Percentiles rank a stretch among this genome's conserved stretches.
phyloP scores from a whole-genome alignment of 2,113 vertebrate species.

The Pygoscelis antarcticus region DNA sequence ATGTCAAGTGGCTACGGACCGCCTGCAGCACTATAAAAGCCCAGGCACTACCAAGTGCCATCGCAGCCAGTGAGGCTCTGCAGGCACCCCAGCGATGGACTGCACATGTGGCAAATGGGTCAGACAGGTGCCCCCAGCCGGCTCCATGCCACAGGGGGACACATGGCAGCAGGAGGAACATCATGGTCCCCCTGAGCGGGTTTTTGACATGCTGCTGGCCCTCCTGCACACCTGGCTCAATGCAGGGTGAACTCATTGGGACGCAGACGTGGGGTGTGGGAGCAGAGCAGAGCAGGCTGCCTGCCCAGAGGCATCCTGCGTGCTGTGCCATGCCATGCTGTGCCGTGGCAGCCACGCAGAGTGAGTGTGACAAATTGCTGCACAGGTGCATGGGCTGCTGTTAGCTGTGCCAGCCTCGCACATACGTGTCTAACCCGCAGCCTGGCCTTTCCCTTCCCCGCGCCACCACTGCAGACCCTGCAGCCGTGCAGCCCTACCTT shows the following conservation, averaged over 20 bases:
- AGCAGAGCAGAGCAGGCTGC: background rate
- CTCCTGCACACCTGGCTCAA: background rate
- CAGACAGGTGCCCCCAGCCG: rapidly evolving
- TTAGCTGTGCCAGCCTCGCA: background rate
- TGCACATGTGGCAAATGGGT: background rate
- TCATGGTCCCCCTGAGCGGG: background rate
- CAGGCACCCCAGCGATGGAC: background rate
- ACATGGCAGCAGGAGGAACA: background rate
- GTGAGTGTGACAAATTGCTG: rapidly evolving
- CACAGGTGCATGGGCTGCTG: background rate
- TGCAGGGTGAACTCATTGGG: background rate
- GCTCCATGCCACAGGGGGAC: background rate
- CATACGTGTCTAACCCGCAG: rapidly evolving
- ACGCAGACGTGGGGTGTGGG: background rate
- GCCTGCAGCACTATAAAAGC: background rate
- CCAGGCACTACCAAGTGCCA: background rate
- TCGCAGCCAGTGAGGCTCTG: background rate
- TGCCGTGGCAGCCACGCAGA: rapidly evolving
- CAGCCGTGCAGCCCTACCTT: background rate
- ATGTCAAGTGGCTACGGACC: background rate
- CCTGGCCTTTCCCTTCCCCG: background rate
- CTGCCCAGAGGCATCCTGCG: background rate
- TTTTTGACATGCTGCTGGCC: background rate
- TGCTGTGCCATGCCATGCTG: background rate
- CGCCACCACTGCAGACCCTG: background rate